Percentiles rank a stretch among this genome's conserved stretches.
phyloP scores from a whole-genome alignment of 2,888 invertebrate species.

The Molanna angustata region DNA sequence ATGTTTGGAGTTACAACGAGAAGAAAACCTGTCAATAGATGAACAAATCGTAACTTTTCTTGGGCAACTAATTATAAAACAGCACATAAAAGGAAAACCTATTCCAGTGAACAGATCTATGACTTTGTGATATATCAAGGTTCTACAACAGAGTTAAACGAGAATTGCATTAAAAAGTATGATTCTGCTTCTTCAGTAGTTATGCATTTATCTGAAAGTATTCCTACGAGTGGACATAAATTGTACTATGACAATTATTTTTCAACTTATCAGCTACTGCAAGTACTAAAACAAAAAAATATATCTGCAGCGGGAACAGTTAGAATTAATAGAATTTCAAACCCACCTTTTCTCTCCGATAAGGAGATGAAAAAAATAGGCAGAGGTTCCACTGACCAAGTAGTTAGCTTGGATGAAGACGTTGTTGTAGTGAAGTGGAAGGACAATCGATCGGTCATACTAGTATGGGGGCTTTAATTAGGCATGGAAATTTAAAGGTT shows the following conservation, averaged over 20 bases:
- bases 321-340: conserved; percentile 30
- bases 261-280: conserved; percentile 33
- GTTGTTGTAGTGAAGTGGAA: conserved; percentile 35
- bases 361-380: conserved; percentile 18
- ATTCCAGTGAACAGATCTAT: neutral
- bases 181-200: neutral
- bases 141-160: neutral
- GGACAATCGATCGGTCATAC: conserved; percentile 36
- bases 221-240: conserved; percentile 21
- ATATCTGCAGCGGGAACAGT: conserved; percentile 30
- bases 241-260: conserved; percentile 35
- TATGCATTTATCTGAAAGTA: conserved; percentile 12
- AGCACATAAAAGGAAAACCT: conserved; percentile 6
- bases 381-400: conserved; percentile 19
- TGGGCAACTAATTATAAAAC: neutral
- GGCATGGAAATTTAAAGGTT: too few relatives aligned
- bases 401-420: conserved; percentile 29
- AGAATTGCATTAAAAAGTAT: neutral
- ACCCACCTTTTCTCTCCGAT: conserved; percentile 30
- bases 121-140: conserved; percentile 9
- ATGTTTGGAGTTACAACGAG: neutral
- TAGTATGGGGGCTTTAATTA: too few relatives aligned
- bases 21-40: conserved; percentile 5
- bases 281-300: conserved; percentile 23
- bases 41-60: conserved; percentile 3